Evolutionary conservation across 2,113 vertebrate genomes (phyloP).

Genomic region (Columbina picui): DNA sequence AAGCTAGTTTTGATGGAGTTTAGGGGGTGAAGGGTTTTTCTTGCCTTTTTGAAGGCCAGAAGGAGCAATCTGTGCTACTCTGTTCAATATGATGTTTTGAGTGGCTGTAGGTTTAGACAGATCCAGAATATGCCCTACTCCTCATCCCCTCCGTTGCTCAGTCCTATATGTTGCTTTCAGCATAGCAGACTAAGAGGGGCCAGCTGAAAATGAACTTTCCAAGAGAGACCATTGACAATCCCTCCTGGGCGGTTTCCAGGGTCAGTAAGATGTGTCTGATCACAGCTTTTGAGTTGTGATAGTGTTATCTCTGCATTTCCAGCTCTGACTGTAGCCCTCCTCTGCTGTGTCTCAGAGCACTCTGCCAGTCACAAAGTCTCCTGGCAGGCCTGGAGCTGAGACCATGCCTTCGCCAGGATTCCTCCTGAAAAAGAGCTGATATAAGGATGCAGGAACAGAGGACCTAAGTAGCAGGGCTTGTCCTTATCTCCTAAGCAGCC

Average conservation of each 20-base stretch:
- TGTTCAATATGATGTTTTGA: not conserved
- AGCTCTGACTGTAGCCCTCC: not conserved
- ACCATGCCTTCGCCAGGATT: not conserved
- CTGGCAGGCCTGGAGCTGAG: not conserved
- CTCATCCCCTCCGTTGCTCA: not conserved
- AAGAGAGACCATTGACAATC: not conserved
- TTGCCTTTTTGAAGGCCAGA: not conserved
- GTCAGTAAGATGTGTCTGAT: not conserved
- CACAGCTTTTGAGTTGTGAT: not conserved
- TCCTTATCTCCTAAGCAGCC: not conserved
- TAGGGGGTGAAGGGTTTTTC: not conserved
- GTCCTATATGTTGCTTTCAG: not conserved
- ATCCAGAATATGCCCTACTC: not conserved
- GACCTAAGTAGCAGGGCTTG: not conserved
- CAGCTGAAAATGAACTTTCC: not conserved
- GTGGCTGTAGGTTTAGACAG: not conserved
- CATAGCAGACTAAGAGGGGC: not conserved
- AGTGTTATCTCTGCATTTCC: not conserved
- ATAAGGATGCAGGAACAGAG: not conserved
- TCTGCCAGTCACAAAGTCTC: not conserved
- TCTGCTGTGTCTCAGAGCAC: not conserved
- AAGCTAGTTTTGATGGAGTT: not conserved
- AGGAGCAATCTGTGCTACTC: not conserved
- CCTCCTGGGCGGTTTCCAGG: not conserved
- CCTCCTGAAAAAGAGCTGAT: not conserved